Evolutionary conservation across 2,888 invertebrate species (phyloP).

Genomic region (Sarcophaga rosellei): DNA sequence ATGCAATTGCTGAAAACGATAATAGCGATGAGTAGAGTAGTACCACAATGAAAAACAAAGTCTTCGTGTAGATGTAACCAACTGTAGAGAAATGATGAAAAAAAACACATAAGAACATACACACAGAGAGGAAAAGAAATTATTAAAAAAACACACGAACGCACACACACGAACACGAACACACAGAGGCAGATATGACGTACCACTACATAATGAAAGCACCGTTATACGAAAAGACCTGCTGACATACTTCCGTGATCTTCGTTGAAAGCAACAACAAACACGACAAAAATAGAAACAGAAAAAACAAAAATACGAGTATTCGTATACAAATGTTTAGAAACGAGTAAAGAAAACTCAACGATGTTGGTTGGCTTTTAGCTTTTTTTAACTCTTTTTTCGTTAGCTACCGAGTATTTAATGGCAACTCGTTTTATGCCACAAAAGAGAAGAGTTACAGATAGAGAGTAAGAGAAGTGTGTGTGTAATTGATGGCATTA

Average conservation of each 20-base stretch:
- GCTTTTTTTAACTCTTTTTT: not conserved
- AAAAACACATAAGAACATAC: constrained; percentile 30
- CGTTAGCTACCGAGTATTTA: not conserved
- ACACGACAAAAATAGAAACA: constrained; percentile 41
- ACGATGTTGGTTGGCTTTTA: not conserved
- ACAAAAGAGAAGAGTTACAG: not conserved
- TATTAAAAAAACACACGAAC: constrained; percentile 20
- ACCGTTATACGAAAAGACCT: constrained; percentile 82
- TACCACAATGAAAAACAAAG: constrained; percentile 9
- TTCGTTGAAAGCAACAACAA: constrained; percentile 60
- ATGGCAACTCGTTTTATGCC: constrained; percentile 10
- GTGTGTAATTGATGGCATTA: not conserved
- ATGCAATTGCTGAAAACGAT: not conserved
- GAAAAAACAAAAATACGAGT: constrained; percentile 27
- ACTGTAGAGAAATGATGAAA: constrained; percentile 43
- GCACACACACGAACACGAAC: not conserved
- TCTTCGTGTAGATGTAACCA: constrained; percentile 41
- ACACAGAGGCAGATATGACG: constrained; percentile 11
- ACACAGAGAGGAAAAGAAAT: constrained; percentile 27
- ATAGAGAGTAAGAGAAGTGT: not conserved
- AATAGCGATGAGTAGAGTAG: not conserved
- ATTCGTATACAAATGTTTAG: not conserved
- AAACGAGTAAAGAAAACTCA: constrained; percentile 7
- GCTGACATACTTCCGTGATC: constrained; percentile 81
- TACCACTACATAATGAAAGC: constrained; percentile 71